Percentiles rank a stretch among this genome's conserved stretches.
These are phyloP conservation scores for Euura lappo DNA, from an alignment of 1,140 invertebrate species.

Conservation along the genomic window DNA sequence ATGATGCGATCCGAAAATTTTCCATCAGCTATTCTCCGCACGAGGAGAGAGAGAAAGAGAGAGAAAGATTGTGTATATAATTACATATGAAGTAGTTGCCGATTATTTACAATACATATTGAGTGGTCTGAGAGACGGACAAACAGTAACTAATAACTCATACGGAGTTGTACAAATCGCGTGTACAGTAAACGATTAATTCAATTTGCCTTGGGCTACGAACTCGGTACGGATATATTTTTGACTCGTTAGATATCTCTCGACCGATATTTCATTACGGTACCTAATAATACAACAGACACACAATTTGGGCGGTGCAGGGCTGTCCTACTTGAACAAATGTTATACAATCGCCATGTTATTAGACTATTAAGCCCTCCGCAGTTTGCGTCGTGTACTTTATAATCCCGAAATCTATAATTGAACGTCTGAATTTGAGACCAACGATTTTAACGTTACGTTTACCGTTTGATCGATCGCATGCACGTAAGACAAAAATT, in stretches of 20 bases:
- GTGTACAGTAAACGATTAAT: not conserved
- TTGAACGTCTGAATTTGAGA: not conserved
- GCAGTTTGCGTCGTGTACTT: not conserved
- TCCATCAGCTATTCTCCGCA: not conserved
- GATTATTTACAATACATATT: no score
- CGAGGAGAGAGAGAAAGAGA: not conserved
- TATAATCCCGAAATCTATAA: not conserved
- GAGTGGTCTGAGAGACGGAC: not conserved
- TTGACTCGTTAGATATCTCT: not conserved
- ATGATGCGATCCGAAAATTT: not conserved
- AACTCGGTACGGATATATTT: not conserved
- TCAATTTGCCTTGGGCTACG: not conserved
- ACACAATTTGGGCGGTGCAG: not conserved
- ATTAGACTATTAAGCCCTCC: not conserved
- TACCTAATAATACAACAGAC: not conserved
- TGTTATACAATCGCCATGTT: not conserved
- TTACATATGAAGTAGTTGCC: no score
- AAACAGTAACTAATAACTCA: not conserved
- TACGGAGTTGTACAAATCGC: not conserved
- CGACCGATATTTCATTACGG: not conserved
- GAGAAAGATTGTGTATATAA: not conserved
- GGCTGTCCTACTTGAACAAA: not conserved
- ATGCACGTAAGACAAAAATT: not conserved
- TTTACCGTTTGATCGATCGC: not conserved
- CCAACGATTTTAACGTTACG: not conserved